Percentiles rank a stretch among this genome's conserved stretches.
Evolutionary conservation across 2,797 vertebrate genomes (phyloP).

Genomic region (Acanthis flammea): DNA sequence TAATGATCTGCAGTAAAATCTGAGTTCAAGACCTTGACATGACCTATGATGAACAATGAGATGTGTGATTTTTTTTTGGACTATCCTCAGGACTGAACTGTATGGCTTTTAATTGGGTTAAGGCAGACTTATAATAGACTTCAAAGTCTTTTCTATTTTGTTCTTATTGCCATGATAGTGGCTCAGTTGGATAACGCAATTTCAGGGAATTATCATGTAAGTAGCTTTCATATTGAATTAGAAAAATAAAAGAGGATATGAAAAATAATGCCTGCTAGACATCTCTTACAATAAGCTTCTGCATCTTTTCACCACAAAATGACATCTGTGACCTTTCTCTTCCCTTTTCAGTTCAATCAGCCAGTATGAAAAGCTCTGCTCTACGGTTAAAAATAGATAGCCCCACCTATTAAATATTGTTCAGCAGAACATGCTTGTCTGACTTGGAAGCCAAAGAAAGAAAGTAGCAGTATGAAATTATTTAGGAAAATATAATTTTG

Average conservation of each 20-base stretch:
- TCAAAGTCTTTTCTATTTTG: neutral
- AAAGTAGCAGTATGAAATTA: accelerated
- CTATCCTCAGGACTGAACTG: neutral
- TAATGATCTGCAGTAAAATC: neutral
- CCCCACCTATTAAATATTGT: neutral
- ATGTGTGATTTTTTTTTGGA: neutral
- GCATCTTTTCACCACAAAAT: neutral
- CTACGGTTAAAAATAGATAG: neutral
- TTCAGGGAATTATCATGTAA: slow-evolving; percentile 6
- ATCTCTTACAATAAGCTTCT: neutral
- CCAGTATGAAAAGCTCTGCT: neutral
- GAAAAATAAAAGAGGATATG: neutral
- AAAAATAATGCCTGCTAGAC: neutral
- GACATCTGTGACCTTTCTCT: slow-evolving; percentile 33
- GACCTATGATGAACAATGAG: neutral
- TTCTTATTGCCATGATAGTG: neutral
- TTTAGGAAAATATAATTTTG: neutral
- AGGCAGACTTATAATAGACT: neutral
- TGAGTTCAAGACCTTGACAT: neutral
- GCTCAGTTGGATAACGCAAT: neutral
- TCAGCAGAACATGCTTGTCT: neutral
- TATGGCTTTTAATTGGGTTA: neutral
- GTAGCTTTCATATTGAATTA: slow-evolving; percentile 15
- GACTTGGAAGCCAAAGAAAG: neutral
- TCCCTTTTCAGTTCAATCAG: neutral